Base-by-base conservation (phyloP, 2,888 invertebrate species). In the Caradrina clavipalpis region DNA sequence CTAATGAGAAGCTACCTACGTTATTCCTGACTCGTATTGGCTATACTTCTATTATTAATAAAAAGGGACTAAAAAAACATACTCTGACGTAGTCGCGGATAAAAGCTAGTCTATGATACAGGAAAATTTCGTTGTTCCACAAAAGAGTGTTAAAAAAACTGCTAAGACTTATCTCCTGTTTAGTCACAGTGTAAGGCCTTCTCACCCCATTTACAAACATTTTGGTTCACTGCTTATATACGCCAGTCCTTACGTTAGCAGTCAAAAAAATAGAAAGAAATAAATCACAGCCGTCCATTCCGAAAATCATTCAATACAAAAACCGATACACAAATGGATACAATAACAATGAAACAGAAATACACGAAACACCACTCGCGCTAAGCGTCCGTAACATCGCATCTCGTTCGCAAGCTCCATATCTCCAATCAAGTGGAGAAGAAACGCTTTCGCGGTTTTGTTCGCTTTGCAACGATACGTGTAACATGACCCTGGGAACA, bases 401-500 rank as follows among this genome's bases (percentile, higher is more conserved):
- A 69, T 26, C 26, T 63, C 51, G 68, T 63, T 61, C 39, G 35
- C 63, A 49, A 60, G 47, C 66, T 53, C 42, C 22, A 39, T 19
- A 82, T 64, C 42, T 66, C 66, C 61, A 63, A 62, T 69, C 59
- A 35, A 61, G 61, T 64, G 56, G 47, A n/a, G 21, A 55, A 69
- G 56, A 54, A 81, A 64, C 63, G 26, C 55, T 67, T 64, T 71
- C 53, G 66, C 17, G 66, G 81, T 68, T 76, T 57, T 64, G 59
- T 62, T 66, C 54, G 45, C 55, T 71, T 64, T 35, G 49, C 10
- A 13, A n/a, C 53, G 53, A 54, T 21, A 62, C 47, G 42, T 66
- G 76, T 62, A 69, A 80, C 62, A 35, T 42, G 59, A 81, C 49
- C 42, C 50, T 81, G 81, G 59, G 77, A 80, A 76, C 59, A 47